Base-by-base conservation (phyloP, 2,888 invertebrate genomes). In the Ferdinandea cuprea region DNA sequence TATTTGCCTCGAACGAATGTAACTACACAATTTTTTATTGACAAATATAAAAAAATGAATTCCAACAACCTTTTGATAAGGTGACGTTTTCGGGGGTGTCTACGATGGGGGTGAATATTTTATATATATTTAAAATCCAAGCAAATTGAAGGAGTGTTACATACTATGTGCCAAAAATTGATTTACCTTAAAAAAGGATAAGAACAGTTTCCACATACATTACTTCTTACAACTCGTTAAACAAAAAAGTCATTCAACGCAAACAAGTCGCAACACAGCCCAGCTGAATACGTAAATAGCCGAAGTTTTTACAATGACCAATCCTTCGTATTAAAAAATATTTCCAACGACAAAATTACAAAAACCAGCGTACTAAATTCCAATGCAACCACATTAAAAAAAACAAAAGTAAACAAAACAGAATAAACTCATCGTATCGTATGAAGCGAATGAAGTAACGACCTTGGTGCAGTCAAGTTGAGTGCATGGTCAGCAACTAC, bases 391-490 rank as follows among this genome's bases (percentile, higher is more conserved):
- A n/a, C n/a, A n/a, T n/a, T 13, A 19, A 44, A 3, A 9, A 17
- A 19, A 28, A 7, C 13, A 46, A 50, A 59, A 69, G 58, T 48
- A 50, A 65, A 11, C 5, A 44, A 17, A 28, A 11, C 21, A 69
- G 15, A 35, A 58, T n/a, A 42, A 13, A 21, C 46, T 9, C 35
- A 44, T 54, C 44, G 13, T 11, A 40, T 48, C n/a, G n/a, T n/a
- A n/a, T n/a, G n/a, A n/a, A n/a, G n/a, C n/a, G 69, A 48, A 58
- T 48, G 56, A 59, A 69, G 50, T 46, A 30, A 32, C 48, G 59
- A 50, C 71, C 71, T 71, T 71, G 71, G 9, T 50, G 40, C 40
- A 50, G 32, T 40, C 59, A 42, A 71, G 59, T 42, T 40, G 59
- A 59, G 13, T 50, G 50, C 59, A 71, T 71, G 59, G 59, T 40